Evolutionary conservation across 2,113 vertebrate species (phyloP), one percentile per base, ranked within the genome.

Genomic region (Trichomycterus rosablanca): DNA sequence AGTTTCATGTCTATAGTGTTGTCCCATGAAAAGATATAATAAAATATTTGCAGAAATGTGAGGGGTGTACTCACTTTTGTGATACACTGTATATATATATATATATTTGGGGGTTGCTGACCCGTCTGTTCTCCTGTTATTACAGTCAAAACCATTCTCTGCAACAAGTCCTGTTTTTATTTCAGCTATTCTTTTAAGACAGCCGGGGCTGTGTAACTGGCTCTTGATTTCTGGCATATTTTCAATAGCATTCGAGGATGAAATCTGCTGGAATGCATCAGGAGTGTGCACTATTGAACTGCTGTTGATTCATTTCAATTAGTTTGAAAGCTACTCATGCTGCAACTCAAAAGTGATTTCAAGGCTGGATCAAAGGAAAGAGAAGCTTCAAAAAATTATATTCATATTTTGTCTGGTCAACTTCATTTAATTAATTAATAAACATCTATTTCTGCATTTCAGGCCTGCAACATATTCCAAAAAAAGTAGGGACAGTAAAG

Each of bases 211-310:
- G 26, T 7, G 7, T 30, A 4, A 30, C 35, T 62, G 52, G 42
- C 42, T 58, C 46, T 72, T 59, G 43, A 63, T 64, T 68, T 54
- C 61, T 66, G 67, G 58, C 72, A 55, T 37, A 63, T 62, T 53
- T 69, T 32, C 66, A 58, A 46, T 59, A 63, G 20, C 16, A 34
- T 58, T 57, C 18, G 52, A 7, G 35, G 39, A 72, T 69, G 43
- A 62, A 72, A 75, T 69, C 66, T 63, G 39, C 51, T 68, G 68
- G 60, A 74, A 58, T 53, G 24, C 52, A 60, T 70, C 57, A 51
- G 39, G 40, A 34, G 50, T 48, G 59, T 56, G 58, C 22, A 52
- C 35, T 43, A 30, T 26, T 59, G 57, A 59, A 44, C 44, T 51
- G 40, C 28, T 68, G 61, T 50, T 71, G 64, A 67, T 67, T 63